A percentile compares a stretch with the other conserved stretches of the same genome.
phyloP scores from a whole-genome alignment of 2,113 vertebrate genomes.

The Prolemur simus region DNA sequence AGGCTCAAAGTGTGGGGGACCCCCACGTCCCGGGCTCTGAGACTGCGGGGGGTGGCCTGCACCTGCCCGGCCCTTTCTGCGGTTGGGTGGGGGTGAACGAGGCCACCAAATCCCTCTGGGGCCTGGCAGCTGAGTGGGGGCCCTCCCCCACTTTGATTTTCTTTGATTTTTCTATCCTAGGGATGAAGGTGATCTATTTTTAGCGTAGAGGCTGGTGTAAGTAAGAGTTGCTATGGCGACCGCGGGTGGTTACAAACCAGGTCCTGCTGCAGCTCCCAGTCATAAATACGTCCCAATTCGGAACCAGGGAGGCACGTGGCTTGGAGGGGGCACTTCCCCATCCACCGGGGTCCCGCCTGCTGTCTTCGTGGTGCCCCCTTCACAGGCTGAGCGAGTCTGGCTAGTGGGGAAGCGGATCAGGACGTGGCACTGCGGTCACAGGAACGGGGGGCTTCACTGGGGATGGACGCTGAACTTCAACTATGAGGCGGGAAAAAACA shows the following conservation, averaged over 20 bases:
- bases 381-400: background rate
- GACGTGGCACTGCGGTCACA: too few species aligned
- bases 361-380: rapidly evolving
- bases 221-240: constrained; percentile 85
- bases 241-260: constrained; percentile 78
- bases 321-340: rapidly evolving
- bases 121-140: background rate
- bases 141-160: constrained; percentile 62
- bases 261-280: constrained; percentile 49
- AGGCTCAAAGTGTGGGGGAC: rapidly evolving
- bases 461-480: background rate
- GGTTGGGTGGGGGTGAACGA: rapidly evolving
- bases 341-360: rapidly evolving
- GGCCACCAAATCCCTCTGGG: background rate
- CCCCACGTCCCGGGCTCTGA: rapidly evolving
- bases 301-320: background rate
- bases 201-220: constrained; percentile 76
- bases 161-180: constrained; percentile 65
- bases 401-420: background rate
- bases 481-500: background rate
- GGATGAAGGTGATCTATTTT: constrained; percentile 87
- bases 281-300: background rate
- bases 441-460: rapidly evolving
- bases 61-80: background rate
- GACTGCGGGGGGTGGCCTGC: background rate